Conservation (phyloP, 2,888 invertebrate species). For the Andrena haemorrhoa region DNA sequence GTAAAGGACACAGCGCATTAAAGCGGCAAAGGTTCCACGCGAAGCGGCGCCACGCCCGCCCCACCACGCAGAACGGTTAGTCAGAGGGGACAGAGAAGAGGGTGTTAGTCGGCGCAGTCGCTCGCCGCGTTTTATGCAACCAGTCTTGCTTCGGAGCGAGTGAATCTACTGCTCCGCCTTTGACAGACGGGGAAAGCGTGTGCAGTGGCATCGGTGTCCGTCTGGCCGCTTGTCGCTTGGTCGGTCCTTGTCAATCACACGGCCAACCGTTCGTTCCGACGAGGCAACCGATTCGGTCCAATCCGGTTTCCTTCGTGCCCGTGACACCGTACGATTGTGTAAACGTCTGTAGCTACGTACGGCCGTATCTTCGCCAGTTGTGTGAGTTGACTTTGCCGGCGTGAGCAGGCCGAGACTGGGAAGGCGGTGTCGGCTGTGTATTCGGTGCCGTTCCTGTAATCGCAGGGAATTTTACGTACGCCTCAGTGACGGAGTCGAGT, state of each 20-base stretch:
- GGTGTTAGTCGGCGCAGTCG: slow-evolving; percentile 79
- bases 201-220: slow-evolving; percentile 70
- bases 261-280: slow-evolving; percentile 42
- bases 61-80: slow-evolving; percentile 66
- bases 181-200: slow-evolving; percentile 77
- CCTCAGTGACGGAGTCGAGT: slow-evolving; percentile 38
- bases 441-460: slow-evolving; percentile 38
- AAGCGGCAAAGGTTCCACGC: slow-evolving; percentile 68
- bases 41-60: slow-evolving; percentile 81
- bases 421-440: slow-evolving; percentile 68
- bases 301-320: slow-evolving; percentile 51
- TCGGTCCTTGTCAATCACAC: slow-evolving; percentile 56
- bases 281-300: slow-evolving; percentile 35
- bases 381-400: slow-evolving; percentile 63
- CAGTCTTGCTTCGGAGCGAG: slow-evolving; percentile 83
- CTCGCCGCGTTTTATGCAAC: slow-evolving; percentile 84
- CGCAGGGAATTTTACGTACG: slow-evolving; percentile 40
- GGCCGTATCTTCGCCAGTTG: slow-evolving; percentile 28
- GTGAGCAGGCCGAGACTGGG: slow-evolving; percentile 30
- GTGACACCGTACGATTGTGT: slow-evolving; percentile 33
- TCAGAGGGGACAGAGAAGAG: slow-evolving; percentile 64
- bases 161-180: slow-evolving; percentile 75
- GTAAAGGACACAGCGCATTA: slow-evolving; percentile 45
- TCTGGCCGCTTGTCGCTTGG: slow-evolving; percentile 55
- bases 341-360: slow-evolving; percentile 41